Base-by-base conservation (phyloP, 1,140 invertebrate species). In the Protaetia brevitarsis region DNA sequence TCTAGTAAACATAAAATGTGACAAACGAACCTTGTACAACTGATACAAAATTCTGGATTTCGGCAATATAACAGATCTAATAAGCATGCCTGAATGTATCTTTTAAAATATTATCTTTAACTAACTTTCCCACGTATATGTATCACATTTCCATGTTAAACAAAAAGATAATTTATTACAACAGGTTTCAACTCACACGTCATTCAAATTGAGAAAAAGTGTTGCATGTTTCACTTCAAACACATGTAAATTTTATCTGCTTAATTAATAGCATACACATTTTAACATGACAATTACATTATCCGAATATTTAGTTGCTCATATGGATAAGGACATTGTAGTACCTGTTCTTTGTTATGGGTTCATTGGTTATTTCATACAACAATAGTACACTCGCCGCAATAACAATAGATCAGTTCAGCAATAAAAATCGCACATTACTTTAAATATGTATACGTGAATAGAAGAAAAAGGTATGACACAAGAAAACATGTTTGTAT, bases 191-290 rank as follows among this genome's bases (percentile, higher is more conserved):
- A 19, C 19, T 45, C 1, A 19, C 13, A 45, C 13, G 41, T 45
- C 41, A 45, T 16, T 45, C 41, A 19, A 13, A 4, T 21, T 45
- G 23, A 16, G n/a, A 45, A 45, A 45, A 45, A 45, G 13, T 45
- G 41, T 10, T 45, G 19, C 41, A 21, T 45, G 16, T 45, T 45
- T 23, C 13, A 19, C 13, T 45, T 19, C 13, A 45, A 45, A 45
- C 41, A 45, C 16, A 45, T 45, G 41, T 45, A 45, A 45, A 45
- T 45, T 45, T 45, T 16, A 45, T 45, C 41, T 45, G 23, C 23
- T 45, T 45, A 45, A 45, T 45, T 45, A 19, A 45, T 21, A 16
- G 8, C 23, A 21, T 45, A 45, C 41, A 45, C 23, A 45, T 45
- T 45, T 45, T 45, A 45, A 45, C 41, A 21, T 2, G 41, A 19